Percentiles rank a stretch among this genome's conserved stretches.
phyloP scores from a whole-genome alignment of 2,797 vertebrate genomes.

The Aselliscus stoliczkanus region DNA sequence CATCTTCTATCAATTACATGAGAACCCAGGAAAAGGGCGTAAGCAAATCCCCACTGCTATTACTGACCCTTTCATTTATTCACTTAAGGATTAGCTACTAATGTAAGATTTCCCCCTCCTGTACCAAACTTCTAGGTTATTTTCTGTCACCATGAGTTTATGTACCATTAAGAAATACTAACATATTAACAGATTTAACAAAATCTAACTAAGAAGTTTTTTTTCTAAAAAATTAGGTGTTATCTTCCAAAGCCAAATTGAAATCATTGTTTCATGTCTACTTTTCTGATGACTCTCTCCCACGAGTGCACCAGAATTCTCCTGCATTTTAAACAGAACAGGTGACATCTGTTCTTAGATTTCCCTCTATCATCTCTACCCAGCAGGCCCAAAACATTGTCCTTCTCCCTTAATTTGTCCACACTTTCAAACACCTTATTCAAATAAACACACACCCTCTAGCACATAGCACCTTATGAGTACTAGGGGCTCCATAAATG shows the following conservation, averaged over 20 bases:
- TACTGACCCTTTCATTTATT: not conserved
- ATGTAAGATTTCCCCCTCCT: not conserved
- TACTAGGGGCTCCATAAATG: not conserved
- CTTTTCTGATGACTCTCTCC: not conserved
- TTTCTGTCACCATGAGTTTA: not conserved
- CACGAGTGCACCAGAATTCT: not conserved
- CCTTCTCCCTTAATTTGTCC: not conserved
- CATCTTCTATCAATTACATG: not conserved
- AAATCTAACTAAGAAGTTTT: not conserved
- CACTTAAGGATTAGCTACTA: not conserved
- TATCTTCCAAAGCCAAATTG: not conserved
- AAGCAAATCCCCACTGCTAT: not conserved
- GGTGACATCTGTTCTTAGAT: not conserved
- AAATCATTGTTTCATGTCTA: not conserved
- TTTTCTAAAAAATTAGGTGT: not conserved
- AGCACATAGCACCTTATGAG: too few species aligned
- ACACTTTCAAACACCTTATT: not conserved
- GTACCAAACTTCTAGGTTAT: not conserved
- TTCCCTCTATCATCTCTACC: not conserved
- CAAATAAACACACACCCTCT: not conserved
- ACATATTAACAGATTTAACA: not conserved
- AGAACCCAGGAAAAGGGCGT: not conserved
- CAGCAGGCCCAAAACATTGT: not conserved
- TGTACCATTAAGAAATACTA: not conserved
- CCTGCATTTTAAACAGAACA: not conserved